Base-by-base conservation (phyloP, 2,888 invertebrate species). In the Andrena fulva region DNA sequence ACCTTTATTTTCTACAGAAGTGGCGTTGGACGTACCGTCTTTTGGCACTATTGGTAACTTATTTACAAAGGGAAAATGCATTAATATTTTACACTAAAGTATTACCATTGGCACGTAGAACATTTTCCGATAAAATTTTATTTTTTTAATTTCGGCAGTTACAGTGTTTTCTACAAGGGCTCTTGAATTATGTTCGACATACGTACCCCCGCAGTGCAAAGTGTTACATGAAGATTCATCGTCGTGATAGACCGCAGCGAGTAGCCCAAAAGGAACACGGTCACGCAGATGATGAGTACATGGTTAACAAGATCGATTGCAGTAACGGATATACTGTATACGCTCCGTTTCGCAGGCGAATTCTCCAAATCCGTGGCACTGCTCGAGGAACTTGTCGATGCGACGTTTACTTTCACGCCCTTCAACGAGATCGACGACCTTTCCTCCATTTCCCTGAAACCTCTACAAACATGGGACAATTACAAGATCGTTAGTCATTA, bases 151-250 rank as follows among this genome's bases (percentile, higher is more conserved):
- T 42, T 12, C 4, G 42, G 1, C 12, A 12, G 12, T 42, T 42
- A 12, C 12, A 4, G 4, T 16, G 16, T 42, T 16, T 42, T 42
- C 42, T 42, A 42, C 16, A 42, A 42, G 16, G 16, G 1, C 16
- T 42, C 0, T 42, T 5, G 4, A 42, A 68, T 24, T 50, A 12
- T 24, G 16, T 12, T 20, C 2, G 8, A 35, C 20, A 33, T 78
- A 87, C 86, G 0, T 80, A 87, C 86, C 69, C 86, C 86, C 3
- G 82, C 1, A 10, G 89, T 89, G 71, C 90, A 91, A 29, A 91
- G 82, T 20, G 84, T 82, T 2, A 83, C 76, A 66, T 90, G 91
- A 24, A 89, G 20, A 69, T 85, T 82, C 20, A 75, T 66, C 35
- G 69, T 63, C 0, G 29, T 16, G 27, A 77, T 33, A 31, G 73